A percentile compares a stretch with the other conserved stretches of the same genome.
Conservation (phyloP, 2,888 invertebrate species). For the Sarcophaga caerulescens region DNA sequence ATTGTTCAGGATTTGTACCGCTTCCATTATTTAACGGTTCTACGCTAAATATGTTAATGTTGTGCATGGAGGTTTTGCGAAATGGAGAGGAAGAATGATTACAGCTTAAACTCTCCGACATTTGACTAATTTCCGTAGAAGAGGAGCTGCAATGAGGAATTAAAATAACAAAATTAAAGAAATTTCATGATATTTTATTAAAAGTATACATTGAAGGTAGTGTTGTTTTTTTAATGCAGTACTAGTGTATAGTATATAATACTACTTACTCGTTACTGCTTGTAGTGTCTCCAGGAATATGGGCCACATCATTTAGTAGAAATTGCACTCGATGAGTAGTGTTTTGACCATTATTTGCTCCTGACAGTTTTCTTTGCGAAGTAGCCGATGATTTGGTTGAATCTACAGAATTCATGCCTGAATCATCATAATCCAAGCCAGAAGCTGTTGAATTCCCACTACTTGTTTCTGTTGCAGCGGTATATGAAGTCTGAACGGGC, state of each 20-base stretch:
- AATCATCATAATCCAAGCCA: constrained; percentile 79
- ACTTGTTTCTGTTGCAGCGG: constrained; percentile 73
- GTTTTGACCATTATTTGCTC: constrained; percentile 56
- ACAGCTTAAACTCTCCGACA: constrained; percentile 72
- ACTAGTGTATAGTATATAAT: neutral
- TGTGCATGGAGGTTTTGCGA: constrained; percentile 77
- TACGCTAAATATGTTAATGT: constrained; percentile 82
- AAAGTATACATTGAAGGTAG: neutral
- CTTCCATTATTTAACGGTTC: constrained; percentile 83
- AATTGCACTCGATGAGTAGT: constrained; percentile 79
- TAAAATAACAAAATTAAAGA: constrained; percentile 2
- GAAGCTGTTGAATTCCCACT: constrained; percentile 78
- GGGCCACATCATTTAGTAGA: constrained; percentile 77
- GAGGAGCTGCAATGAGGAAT: constrained; percentile 73
- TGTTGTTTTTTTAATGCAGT: neutral
- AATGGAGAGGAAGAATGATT: constrained; percentile 54
- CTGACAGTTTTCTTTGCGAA: constrained; percentile 71
- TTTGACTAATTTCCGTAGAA: constrained; percentile 78
- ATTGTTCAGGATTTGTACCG: constrained; percentile 82
- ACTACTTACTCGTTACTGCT: constrained; percentile 80
- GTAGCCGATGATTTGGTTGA: constrained; percentile 71
- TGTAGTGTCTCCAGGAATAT: constrained; percentile 78
- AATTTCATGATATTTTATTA: neutral
- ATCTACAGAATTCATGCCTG: constrained; percentile 78
- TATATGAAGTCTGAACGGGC: constrained; percentile 79